A percentile compares a stretch with the other conserved stretches of the same genome.
These are phyloP conservation scores for Brachirus orientalis DNA, from an alignment of 2,113 vertebrate species.

Conservation along the genomic window DNA sequence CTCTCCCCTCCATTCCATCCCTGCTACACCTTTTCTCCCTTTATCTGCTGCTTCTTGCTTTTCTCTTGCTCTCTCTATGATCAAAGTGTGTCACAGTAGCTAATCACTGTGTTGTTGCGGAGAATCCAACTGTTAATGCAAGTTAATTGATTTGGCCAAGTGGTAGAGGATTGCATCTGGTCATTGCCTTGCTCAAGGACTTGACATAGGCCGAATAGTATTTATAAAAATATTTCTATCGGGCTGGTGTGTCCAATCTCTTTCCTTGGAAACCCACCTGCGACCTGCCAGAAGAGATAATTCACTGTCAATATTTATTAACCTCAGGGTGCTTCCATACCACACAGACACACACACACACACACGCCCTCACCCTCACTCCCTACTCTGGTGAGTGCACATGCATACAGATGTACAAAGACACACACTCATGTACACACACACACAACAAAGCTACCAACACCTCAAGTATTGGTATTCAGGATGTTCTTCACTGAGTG, in stretches of 20 bases:
- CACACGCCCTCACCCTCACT: not conserved
- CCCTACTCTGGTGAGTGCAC: not conserved
- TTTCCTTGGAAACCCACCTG: slow-evolving; percentile 72
- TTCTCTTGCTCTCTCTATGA: slow-evolving; percentile 12
- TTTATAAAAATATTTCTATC: not conserved
- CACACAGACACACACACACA: slow-evolving; percentile 3
- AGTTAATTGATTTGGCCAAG: slow-evolving; percentile 38
- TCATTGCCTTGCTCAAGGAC: slow-evolving; percentile 43
- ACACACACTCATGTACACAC: slow-evolving; percentile 8
- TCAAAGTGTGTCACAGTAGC: slow-evolving; percentile 26
- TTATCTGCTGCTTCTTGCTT: slow-evolving; percentile 31
- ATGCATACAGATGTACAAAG: slow-evolving; percentile 50
- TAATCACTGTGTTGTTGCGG: slow-evolving; percentile 47
- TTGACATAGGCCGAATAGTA: not conserved
- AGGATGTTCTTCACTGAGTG: slow-evolving; percentile 35
- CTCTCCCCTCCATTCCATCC: slow-evolving; percentile 10
- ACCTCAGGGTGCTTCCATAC: slow-evolving; percentile 56
- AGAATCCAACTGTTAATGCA: slow-evolving; percentile 38
- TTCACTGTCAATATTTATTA: slow-evolving; percentile 83
- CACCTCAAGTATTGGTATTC: slow-evolving; percentile 60
- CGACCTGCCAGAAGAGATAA: slow-evolving; percentile 76
- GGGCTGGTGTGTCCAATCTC: slow-evolving; percentile 64
- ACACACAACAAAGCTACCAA: slow-evolving; percentile 27
- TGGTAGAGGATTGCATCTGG: not conserved
- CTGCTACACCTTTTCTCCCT: slow-evolving; percentile 4